Evolutionary conservation across 2,797 vertebrate species (phyloP).

Genomic region (Dermochelys coriacea): DNA sequence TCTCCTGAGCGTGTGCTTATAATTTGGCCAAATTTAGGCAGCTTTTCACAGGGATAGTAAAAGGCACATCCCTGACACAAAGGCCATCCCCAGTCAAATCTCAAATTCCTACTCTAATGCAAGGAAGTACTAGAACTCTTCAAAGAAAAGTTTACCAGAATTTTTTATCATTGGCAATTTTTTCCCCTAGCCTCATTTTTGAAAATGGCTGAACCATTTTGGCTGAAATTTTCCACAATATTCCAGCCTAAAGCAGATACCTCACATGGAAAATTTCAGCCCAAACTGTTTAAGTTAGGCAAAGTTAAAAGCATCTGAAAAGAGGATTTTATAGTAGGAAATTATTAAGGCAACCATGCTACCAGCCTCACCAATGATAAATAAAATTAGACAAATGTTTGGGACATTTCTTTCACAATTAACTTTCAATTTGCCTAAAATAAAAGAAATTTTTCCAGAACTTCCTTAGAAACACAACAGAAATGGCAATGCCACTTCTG

Average conservation of each 20-base stretch:
- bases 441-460: neutral
- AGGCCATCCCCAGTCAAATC: neutral
- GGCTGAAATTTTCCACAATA: neutral
- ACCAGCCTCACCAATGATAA: neutral
- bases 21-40: neutral
- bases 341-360: neutral
- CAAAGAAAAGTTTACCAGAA: neutral
- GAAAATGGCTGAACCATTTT: neutral
- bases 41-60: neutral
- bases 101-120: neutral
- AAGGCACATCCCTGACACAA: neutral
- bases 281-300: neutral
- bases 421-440: neutral
- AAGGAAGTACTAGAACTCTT: neutral
- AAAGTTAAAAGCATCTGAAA: neutral
- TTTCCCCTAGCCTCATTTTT: neutral
- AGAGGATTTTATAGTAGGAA: neutral
- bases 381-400: neutral
- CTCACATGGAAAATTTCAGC: neutral
- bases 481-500: neutral
- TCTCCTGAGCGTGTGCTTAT: neutral
- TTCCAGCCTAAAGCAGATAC: neutral
- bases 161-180: neutral
- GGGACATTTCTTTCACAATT: neutral
- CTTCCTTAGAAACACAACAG: neutral